Base-by-base conservation (phyloP, 2,797 vertebrate genomes). In the Fratercula arctica region DNA sequence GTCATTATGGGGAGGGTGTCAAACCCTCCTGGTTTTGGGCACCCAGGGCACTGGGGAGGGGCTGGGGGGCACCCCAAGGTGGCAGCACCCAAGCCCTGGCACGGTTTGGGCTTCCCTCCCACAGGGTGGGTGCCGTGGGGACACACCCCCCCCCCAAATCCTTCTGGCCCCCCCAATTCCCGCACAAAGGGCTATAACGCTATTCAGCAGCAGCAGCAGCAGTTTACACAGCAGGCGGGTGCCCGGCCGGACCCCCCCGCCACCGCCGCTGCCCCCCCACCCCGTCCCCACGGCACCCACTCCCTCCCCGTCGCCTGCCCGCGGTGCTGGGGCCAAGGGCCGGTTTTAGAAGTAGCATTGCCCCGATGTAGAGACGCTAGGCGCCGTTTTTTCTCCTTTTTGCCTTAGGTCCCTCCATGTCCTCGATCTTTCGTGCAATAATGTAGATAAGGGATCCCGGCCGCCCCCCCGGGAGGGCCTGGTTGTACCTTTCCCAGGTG, bases 361-460 rank as follows among this genome's bases (percentile, higher is more conserved):
- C 96, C 96, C 91, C 66, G 69, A 51, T 13, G 66, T 97, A 97
- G 82, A 97, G 95, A 97, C 77, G 90, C 97, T 96, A 97, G 97
- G 95, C 67, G 35, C 91, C 3, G 89, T 92, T 90, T 89, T 76
- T 82, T 94, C 97, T 98, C 97, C 97, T 98, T 96, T 93, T 97
- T 98, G 98, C 98, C 98, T 98, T 98, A 98, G 98, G 97, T 97
- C 97, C 97, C 94, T 97, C 48, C 12, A 96, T 96, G 97, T 97
- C 97, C 98, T 95, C 91, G 70, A 97, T 97, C 97, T 98, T 96
- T 98, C 97, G 98, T 98, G 98, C 98, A 98, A 98, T 98, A 98
- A 98, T 96, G 97, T 97, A 98, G 98, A 97, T 96, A 97, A 95
- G 86, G 96, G 89, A 87, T 87, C 46, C 91, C 96, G 94, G 97